phyloP scores from a whole-genome alignment of 2,888 invertebrate species.

The Scaptomyza tumidula region DNA sequence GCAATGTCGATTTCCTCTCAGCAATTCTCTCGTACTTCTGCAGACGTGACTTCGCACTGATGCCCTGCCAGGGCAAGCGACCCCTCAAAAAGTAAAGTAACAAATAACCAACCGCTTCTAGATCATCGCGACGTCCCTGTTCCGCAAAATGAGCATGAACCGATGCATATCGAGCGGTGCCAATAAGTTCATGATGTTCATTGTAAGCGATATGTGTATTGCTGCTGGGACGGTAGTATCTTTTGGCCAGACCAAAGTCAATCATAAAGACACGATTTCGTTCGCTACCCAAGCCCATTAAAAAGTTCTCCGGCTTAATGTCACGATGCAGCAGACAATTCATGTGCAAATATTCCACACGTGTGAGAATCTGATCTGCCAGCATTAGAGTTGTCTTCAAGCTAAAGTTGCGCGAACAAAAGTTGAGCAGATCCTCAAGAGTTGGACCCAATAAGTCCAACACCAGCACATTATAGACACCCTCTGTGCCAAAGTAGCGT shows the following conservation, averaged over 20 bases:
- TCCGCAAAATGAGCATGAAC: constrained; percentile 64
- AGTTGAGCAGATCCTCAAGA: constrained; percentile 63
- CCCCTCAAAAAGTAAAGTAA: constrained; percentile 62
- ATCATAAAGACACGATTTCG: constrained; percentile 54
- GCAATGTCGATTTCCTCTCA: constrained; percentile 46
- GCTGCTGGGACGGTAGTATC: constrained; percentile 47
- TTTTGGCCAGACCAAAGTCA: constrained; percentile 67
- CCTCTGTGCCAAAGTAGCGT: constrained; percentile 58
- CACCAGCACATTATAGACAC: constrained; percentile 60
- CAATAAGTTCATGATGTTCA: constrained; percentile 55
- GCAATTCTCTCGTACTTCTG: constrained; percentile 66
- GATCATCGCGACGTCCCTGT: constrained; percentile 66
- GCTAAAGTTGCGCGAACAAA: constrained; percentile 57
- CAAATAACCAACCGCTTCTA: constrained; percentile 67
- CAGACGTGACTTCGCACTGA: constrained; percentile 38
- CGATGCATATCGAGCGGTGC: constrained; percentile 70
- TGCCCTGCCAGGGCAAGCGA: constrained; percentile 66
- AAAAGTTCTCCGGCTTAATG: constrained; percentile 71
- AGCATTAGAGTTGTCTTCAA: constrained; percentile 67
- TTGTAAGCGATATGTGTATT: constrained; percentile 52
- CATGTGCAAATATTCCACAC: constrained; percentile 60
- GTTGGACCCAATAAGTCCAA: constrained; percentile 65
- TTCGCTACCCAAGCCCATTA: constrained; percentile 59
- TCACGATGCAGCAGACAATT: constrained; percentile 62
- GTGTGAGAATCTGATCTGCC: constrained; percentile 60